Conservation (phyloP, 2,888 invertebrate species). For the Lasiommata megera region DNA sequence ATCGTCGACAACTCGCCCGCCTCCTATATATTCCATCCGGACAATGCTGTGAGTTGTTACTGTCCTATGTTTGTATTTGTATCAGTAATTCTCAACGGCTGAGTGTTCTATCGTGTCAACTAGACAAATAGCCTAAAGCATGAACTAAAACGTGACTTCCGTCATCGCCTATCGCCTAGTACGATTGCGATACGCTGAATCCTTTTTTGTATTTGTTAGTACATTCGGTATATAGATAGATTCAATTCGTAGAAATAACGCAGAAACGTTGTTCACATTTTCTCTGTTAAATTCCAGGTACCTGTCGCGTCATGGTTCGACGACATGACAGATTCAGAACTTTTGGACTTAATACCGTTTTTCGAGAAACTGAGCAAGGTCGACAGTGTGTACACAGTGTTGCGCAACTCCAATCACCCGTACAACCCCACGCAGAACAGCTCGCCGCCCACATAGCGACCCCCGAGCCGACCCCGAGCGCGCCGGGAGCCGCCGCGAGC, state of each 20-base stretch:
- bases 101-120: background rate
- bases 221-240: no score
- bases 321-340: conserved; percentile 98
- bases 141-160: no score
- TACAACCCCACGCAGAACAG: conserved; percentile 82
- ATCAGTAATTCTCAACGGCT: background rate
- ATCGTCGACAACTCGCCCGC: conserved; percentile 99
- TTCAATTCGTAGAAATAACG: no score
- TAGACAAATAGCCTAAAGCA: background rate
- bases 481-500: background rate
- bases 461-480: conserved; percentile 26
- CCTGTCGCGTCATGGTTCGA: conserved; percentile 99
- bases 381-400: conserved; percentile 97
- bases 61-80: background rate
- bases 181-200: no score
- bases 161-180: no score
- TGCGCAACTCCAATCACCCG: conserved; percentile 95
- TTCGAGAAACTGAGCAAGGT: conserved; percentile 98
- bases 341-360: conserved; percentile 98
- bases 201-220: no score
- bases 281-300: conserved; percentile 85
- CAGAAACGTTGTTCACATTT: no score
- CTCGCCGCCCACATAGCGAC: conserved; percentile 66
- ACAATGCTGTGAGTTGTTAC: conserved; percentile 94
- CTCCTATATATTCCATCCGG: conserved; percentile 99